phyloP scores from a whole-genome alignment of 2,113 vertebrate genomes.

The Pituophis catenifer region DNA sequence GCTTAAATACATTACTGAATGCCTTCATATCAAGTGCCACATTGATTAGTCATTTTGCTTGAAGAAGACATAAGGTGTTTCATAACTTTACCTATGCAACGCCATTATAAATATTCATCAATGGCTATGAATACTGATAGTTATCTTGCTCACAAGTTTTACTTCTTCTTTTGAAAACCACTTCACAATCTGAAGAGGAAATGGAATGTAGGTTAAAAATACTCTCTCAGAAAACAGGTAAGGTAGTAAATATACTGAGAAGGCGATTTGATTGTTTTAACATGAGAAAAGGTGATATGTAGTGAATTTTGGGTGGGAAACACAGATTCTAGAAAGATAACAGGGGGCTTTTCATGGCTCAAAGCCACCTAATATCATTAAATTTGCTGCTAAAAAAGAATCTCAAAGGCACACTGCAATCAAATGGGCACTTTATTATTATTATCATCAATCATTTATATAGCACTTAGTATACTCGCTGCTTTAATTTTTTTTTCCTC shows the following conservation, averaged over 20 bases:
- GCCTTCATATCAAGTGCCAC: neutral
- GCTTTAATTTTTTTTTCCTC: neutral
- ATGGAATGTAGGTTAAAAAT: slow-evolving; percentile 24
- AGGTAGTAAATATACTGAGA: neutral
- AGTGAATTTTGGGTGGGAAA: neutral
- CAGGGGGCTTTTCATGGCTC: neutral
- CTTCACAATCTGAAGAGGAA: slow-evolving; percentile 31
- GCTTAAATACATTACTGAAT: neutral
- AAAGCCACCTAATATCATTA: neutral
- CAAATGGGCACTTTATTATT: neutral
- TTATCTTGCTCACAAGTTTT: slow-evolving; percentile 34
- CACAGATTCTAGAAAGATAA: neutral
- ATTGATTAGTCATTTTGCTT: neutral
- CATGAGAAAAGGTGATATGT: neutral
- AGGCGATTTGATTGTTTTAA: neutral
- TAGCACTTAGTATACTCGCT: neutral
- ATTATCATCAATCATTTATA: neutral
- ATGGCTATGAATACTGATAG: neutral
- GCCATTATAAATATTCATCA: neutral
- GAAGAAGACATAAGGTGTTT: neutral
- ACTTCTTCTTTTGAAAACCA: slow-evolving; percentile 49
- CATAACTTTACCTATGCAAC: neutral
- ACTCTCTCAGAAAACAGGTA: slow-evolving; percentile 28
- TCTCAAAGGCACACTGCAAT: neutral
- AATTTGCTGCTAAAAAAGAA: neutral